Conservation (phyloP, 2,797 vertebrate species). For the Erpetoichthys calabaricus region DNA sequence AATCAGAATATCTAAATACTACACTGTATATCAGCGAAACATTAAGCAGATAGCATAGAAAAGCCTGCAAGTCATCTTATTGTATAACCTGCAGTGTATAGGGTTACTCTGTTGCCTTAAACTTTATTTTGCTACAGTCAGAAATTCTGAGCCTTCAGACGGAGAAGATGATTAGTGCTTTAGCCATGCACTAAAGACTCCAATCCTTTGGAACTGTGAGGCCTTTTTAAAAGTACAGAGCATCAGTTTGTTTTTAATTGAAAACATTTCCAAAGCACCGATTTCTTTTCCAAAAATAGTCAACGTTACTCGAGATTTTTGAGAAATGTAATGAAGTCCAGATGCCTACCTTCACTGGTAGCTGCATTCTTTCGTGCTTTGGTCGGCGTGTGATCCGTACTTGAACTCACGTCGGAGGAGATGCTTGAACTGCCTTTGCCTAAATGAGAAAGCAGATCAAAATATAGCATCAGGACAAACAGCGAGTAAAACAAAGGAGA, state of each 20-base stretch:
- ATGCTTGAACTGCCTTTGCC: conserved; percentile 98
- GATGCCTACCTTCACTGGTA: conserved; percentile 89
- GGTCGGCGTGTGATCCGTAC: conserved; percentile 90
- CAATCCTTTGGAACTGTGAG: conserved; percentile 22
- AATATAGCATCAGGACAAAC: conserved; percentile 6
- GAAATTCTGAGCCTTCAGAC: too few relatives aligned
- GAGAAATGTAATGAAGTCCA: conserved; percentile 57
- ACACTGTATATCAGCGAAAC: too few relatives aligned
- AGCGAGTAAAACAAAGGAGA: background rate
- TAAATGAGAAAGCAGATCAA: conserved; percentile 36
- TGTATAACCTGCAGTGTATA: too few relatives aligned
- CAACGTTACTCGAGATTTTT: conserved; percentile 28
- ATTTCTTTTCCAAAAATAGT: conserved; percentile 42
- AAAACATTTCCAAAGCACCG: conserved; percentile 23
- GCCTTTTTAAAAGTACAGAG: background rate
- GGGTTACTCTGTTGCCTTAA: too few relatives aligned
- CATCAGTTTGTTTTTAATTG: conserved; percentile 45
- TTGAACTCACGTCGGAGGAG: conserved; percentile 96
- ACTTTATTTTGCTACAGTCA: too few relatives aligned
- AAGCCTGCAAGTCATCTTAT: too few relatives aligned
- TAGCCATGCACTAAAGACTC: too few relatives aligned
- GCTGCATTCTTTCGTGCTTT: conserved; percentile 91
- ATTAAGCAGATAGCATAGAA: too few relatives aligned
- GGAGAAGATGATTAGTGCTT: too few relatives aligned
- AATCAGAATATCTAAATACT: too few relatives aligned